phyloP scores from a whole-genome alignment of 2,888 invertebrate genomes.

The Hirudinaria manillensis region DNA sequence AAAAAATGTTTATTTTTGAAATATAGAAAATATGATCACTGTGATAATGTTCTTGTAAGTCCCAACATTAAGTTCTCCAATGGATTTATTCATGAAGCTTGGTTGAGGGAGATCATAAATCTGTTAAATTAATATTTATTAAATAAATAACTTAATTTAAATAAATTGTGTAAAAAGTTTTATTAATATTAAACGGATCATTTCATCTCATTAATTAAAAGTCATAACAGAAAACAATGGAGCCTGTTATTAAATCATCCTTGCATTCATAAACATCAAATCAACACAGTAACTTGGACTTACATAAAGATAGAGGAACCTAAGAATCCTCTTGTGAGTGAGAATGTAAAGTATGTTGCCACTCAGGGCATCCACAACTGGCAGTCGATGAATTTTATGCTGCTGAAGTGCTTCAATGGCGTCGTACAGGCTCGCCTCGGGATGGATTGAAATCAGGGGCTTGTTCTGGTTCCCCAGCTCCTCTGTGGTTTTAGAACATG shows the following conservation, averaged over 20 bases:
- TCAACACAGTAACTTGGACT: conserved; percentile 46
- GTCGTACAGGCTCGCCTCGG: conserved; percentile 73
- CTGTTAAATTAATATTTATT: conserved; percentile 40
- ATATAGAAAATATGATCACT: conserved; percentile 43
- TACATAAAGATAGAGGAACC: conserved; percentile 95
- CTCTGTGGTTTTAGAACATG: too few relatives aligned
- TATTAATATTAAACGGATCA: too few relatives aligned
- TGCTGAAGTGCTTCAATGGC: conserved; percentile 86
- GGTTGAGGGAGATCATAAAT: conserved; percentile 53
- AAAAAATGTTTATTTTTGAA: too few relatives aligned
- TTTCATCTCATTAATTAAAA: too few relatives aligned
- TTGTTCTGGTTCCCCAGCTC: conserved; percentile 77
- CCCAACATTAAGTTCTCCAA: conserved; percentile 54
- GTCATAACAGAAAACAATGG: neutral
- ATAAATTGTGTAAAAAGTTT: too few relatives aligned
- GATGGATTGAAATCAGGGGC: conserved; percentile 82
- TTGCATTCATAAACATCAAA: neutral
- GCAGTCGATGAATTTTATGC: conserved; percentile 87
- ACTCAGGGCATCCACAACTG: conserved; percentile 87
- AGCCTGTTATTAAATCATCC: neutral
- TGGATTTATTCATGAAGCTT: conserved; percentile 50
- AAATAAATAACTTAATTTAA: neutral
- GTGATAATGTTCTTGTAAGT: conserved; percentile 54
- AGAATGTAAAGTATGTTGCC: conserved; percentile 96
- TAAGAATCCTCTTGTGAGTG: conserved; percentile 93